Evolutionary conservation across 2,888 invertebrate genomes (phyloP).

Genomic region (Phania funesta): DNA sequence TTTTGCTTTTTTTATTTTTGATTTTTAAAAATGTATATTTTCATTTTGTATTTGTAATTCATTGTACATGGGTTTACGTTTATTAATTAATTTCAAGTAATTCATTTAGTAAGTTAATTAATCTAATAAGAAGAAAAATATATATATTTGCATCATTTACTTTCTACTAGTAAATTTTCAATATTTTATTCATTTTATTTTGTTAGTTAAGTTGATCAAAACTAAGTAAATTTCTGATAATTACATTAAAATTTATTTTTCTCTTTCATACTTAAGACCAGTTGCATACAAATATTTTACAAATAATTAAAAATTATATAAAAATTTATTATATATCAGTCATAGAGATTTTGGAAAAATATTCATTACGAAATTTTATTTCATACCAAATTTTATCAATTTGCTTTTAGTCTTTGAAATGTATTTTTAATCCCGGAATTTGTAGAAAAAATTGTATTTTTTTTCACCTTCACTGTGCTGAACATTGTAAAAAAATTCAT

Average conservation of each 20-base stretch:
- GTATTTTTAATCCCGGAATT: too few species aligned
- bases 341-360: not conserved
- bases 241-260: slow-evolving; percentile 25
- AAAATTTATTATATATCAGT: slow-evolving; percentile 28
- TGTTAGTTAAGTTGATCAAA: slow-evolving; percentile 24
- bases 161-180: slow-evolving; percentile 34
- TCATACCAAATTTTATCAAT: not conserved
- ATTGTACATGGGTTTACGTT: slow-evolving; percentile 55
- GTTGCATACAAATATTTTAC: slow-evolving; percentile 14
- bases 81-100: slow-evolving; percentile 2
- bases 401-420: not conserved
- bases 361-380: not conserved
- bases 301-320: slow-evolving; percentile 2
- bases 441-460: too few species aligned
- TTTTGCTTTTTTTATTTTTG: not conserved
- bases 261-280: not conserved
- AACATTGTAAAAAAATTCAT: too few species aligned
- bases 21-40: not conserved
- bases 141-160: slow-evolving; percentile 11
- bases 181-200: not conserved
- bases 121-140: slow-evolving; percentile 39
- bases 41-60: slow-evolving; percentile 41
- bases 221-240: not conserved
- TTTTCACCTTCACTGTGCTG: too few species aligned
- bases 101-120: not conserved